Percentiles rank a stretch among this genome's conserved stretches.
These are phyloP conservation scores for Rhimphoctona megacephalus DNA, from an alignment of 2,888 invertebrate species.

Conservation along the genomic window DNA sequence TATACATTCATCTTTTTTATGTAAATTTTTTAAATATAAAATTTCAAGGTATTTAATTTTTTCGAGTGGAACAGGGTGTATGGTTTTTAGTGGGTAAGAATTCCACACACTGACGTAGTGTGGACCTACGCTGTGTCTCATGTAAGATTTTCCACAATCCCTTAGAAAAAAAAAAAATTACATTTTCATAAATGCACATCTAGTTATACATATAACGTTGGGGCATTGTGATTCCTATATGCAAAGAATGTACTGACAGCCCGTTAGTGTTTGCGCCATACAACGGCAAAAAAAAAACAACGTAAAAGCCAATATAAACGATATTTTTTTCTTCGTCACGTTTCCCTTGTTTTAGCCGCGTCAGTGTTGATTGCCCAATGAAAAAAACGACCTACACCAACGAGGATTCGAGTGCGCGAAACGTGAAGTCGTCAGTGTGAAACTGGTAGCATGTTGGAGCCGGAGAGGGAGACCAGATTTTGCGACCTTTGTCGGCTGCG, in stretches of 20 bases:
- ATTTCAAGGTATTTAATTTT: too few relatives aligned
- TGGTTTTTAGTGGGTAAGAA: too few relatives aligned
- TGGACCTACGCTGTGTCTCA: too few relatives aligned
- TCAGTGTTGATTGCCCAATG: constrained; percentile 40
- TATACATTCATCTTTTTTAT: too few relatives aligned
- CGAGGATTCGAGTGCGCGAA: constrained; percentile 69
- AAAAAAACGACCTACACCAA: constrained; percentile 75
- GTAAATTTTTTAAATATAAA: too few relatives aligned
- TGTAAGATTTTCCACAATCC: too few relatives aligned
- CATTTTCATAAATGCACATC: too few relatives aligned
- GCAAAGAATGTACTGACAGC: constrained; percentile 16
- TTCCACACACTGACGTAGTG: too few relatives aligned
- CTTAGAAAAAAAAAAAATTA: too few relatives aligned
- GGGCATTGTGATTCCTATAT: not conserved
- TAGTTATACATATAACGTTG: too few relatives aligned
- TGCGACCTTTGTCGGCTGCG: constrained; percentile 30
- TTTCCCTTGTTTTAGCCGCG: constrained; percentile 4
- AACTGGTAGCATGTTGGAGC: not conserved
- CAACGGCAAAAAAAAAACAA: constrained; percentile 6
- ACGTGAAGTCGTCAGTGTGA: constrained; percentile 1
- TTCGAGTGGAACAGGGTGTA: too few relatives aligned
- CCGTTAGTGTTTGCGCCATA: constrained; percentile 18
- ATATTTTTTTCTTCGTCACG: constrained; percentile 14
- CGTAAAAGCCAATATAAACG: constrained; percentile 9
- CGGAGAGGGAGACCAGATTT: constrained; percentile 25